These are phyloP conservation scores for Girardinichthys multiradiatus DNA, from an alignment of 2,113 vertebrate species.

Conservation along the genomic window DNA sequence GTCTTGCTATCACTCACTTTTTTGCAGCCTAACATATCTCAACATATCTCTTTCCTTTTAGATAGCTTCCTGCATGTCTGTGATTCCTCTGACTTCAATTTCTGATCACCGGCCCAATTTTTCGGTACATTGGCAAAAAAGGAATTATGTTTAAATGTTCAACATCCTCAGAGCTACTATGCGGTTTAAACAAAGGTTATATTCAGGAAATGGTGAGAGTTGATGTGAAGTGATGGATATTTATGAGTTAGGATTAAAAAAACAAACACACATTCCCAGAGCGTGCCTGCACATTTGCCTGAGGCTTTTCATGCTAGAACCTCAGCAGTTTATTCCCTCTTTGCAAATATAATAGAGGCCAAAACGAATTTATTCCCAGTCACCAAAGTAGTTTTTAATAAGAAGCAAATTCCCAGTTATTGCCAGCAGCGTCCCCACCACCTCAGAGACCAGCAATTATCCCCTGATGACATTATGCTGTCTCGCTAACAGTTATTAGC, in stretches of 20 bases:
- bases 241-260: slow-evolving; percentile 34
- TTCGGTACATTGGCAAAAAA: too few species aligned
- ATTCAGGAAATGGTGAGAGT: slow-evolving; percentile 27
- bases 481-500: slow-evolving; percentile 67
- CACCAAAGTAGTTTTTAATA: slow-evolving; percentile 79
- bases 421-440: slow-evolving; percentile 72
- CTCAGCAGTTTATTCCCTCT: slow-evolving; percentile 59
- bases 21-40: not conserved
- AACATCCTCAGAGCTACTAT: slow-evolving; percentile 4
- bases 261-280: slow-evolving; percentile 6
- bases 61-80: not conserved
- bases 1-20: not conserved
- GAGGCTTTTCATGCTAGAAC: slow-evolving; percentile 32
- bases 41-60: not conserved
- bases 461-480: slow-evolving; percentile 67
- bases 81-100: not conserved
- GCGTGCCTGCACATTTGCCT: slow-evolving; percentile 33
- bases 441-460: slow-evolving; percentile 65
- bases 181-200: slow-evolving; percentile 20
- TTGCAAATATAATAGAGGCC: slow-evolving; percentile 69
- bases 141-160: too few species aligned
- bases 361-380: slow-evolving; percentile 80
- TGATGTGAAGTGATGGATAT: slow-evolving; percentile 24
- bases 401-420: slow-evolving; percentile 73
- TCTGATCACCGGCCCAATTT: too few species aligned